Base-by-base conservation (phyloP, 2,113 vertebrate genomes). In the Sander lucioperca region DNA sequence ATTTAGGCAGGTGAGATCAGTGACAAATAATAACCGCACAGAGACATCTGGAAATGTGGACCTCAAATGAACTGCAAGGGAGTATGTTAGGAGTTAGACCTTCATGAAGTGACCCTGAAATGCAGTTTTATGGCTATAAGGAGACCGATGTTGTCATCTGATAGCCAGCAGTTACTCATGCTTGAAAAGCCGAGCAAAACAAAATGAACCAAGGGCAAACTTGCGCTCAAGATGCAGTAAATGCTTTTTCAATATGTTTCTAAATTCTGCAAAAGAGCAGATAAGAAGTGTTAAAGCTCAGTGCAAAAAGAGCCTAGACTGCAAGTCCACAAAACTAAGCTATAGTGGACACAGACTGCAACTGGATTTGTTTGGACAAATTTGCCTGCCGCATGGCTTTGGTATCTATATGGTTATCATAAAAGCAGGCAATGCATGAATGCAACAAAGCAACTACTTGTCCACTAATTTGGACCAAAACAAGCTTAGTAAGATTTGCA, bases 351-450 rank as follows among this genome's bases (percentile, higher is more conserved):
- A 80, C 36, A 15, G 33, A n/a, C 74, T 43, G 56, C 4, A 68
- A 65, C 81, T 54, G 66, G 79, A 88, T 89, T 88, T 74, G 79
- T 83, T 74, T 62, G 51, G 67, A 81, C 77, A 83, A 72, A 86
- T 83, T 88, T 86, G 71, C 74, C 43, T 84, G 73, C 69, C 48
- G 58, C 82, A 23, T 90, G 82, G 69, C 75, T 82, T 83, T 77
- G 79, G 75, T 89, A 70, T 36, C 45, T 84, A 30, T 66, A 30
- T 21, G 56, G 84, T 64, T 83, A 69, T 89, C 68, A 79, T 59
- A 25, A 80, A 80, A 82, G 58, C 30, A 82, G 23, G 23, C 57
- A 19, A 9, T 36, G 50, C 47, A 67, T 62, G 16, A 73, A 80
- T 23, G 71, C 59, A 75, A 10, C 25, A 72, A 79, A 86, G 63